A percentile compares a stretch with the other conserved stretches of the same genome.
Conservation (phyloP, 2,113 vertebrate species). For the Pachycephala philippinensis region DNA sequence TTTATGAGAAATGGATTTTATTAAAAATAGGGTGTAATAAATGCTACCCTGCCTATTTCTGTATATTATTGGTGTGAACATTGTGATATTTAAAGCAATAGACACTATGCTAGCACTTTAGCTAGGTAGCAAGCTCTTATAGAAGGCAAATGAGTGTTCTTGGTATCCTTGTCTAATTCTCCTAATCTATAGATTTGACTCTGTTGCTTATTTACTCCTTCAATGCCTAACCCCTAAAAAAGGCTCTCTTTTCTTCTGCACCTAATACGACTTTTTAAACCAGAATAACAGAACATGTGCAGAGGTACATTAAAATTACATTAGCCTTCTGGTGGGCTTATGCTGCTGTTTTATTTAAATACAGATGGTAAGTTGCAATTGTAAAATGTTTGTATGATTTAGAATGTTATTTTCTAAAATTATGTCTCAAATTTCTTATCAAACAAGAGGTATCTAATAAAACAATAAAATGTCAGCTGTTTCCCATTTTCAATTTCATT, state of each 20-base stretch:
- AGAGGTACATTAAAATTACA: not conserved
- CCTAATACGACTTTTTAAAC: not conserved
- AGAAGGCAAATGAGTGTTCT: not conserved
- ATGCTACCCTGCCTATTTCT: constrained; percentile 22
- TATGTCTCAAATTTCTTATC: not conserved
- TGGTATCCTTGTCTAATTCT: not conserved
- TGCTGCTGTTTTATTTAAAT: constrained; percentile 35
- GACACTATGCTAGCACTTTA: constrained; percentile 25
- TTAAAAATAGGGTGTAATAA: constrained; percentile 28
- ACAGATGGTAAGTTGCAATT: constrained; percentile 18
- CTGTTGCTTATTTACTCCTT: not conserved
- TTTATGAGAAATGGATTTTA: constrained; percentile 42
- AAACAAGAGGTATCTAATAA: not conserved
- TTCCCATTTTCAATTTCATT: not conserved
- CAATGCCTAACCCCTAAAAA: constrained; percentile 2
- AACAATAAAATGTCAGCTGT: not conserved
- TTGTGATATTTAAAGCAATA: constrained; percentile 11
- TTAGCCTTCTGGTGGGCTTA: not conserved
- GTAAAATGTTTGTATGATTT: constrained; percentile 10
- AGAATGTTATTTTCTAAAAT: not conserved
- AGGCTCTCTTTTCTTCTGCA: not conserved
- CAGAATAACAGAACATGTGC: not conserved
- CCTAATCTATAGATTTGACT: not conserved
- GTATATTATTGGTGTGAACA: not conserved
- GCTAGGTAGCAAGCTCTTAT: not conserved